phyloP scores from a whole-genome alignment of 2,888 invertebrate species.

The Perdita meconis region DNA sequence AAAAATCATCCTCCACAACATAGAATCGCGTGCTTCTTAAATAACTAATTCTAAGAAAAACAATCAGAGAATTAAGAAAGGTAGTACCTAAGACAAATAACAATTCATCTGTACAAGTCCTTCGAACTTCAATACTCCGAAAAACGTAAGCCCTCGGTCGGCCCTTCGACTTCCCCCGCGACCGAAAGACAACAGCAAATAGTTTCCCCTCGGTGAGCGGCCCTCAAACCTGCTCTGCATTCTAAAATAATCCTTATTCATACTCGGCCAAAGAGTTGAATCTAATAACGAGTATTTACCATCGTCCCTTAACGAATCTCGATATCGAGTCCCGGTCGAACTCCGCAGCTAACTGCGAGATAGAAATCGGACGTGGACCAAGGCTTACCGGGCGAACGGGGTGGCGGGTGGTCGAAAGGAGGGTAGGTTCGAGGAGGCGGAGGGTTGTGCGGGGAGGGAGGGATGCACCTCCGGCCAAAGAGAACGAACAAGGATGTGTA shows the following conservation, averaged over 20 bases:
- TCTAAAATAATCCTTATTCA: constrained; percentile 1
- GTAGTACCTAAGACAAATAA: no score
- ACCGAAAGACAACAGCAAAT: background rate
- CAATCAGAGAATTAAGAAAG: no score
- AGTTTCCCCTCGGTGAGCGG: background rate
- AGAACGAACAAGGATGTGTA: constrained; percentile 78
- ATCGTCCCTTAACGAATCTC: constrained; percentile 42
- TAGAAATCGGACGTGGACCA: constrained; percentile 62
- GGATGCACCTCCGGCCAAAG: constrained; percentile 71
- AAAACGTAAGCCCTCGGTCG: no score
- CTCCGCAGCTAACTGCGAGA: constrained; percentile 60
- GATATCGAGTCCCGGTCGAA: constrained; percentile 59
- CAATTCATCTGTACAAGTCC: no score
- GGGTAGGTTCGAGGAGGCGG: background rate
- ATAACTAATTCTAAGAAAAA: no score
- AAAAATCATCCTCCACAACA: no score
- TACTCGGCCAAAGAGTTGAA: constrained; percentile 4
- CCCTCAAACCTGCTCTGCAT: background rate
- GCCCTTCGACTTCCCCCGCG: background rate
- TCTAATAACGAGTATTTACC: constrained; percentile 24
- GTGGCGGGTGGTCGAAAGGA: no score
- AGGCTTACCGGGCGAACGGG: constrained; percentile 8
- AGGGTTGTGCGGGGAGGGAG: constrained; percentile 19
- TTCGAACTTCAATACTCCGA: no score
- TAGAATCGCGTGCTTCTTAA: no score